phyloP scores from a whole-genome alignment of 2,797 vertebrate genomes.

The Margarornis squamiger region DNA sequence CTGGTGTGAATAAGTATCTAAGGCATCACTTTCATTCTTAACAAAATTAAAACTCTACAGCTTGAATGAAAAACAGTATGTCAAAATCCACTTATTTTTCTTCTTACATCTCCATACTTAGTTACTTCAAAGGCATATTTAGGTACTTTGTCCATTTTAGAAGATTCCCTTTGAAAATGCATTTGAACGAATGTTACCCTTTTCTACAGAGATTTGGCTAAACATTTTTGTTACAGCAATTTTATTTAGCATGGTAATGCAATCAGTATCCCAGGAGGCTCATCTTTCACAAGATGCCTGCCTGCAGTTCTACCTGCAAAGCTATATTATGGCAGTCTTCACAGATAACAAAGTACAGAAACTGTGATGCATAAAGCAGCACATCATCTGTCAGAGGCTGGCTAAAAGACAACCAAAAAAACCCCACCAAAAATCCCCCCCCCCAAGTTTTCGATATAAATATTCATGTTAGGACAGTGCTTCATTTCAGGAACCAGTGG shows the following conservation, averaged over 20 bases:
- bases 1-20: neutral
- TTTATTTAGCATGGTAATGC: slow-evolving; percentile 37
- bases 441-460: neutral
- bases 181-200: neutral
- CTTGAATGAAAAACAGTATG: neutral
- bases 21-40: neutral
- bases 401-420: neutral
- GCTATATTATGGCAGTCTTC: neutral
- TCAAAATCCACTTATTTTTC: neutral
- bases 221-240: slow-evolving; percentile 39
- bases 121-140: slow-evolving; percentile 16
- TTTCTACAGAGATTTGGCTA: neutral
- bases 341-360: slow-evolving; percentile 3
- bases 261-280: slow-evolving; percentile 11
- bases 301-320: slow-evolving; percentile 7
- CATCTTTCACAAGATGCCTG: slow-evolving; percentile 24
- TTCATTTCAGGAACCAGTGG: slow-evolving; percentile 59
- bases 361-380: neutral
- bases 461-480: neutral
- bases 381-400: neutral
- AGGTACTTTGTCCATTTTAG: neutral
- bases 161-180: slow-evolving; percentile 8
- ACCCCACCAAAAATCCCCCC: neutral
- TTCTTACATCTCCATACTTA: neutral
- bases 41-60: neutral